Conservation (phyloP, 2,797 vertebrate species). For the Geotrypetes seraphini region DNA sequence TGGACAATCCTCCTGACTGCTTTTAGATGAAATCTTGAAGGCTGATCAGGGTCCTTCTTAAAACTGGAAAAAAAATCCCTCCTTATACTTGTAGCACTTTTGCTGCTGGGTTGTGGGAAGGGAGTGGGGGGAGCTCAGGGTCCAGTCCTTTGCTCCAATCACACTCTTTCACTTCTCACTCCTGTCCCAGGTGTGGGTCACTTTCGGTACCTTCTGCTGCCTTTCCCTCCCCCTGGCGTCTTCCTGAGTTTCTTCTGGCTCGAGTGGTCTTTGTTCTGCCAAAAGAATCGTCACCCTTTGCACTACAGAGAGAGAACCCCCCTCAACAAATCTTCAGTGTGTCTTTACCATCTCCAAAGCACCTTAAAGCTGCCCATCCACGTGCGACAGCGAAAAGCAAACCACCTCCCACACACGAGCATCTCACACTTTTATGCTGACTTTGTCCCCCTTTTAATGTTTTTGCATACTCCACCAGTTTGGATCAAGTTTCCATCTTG, state of each 20-base stretch:
- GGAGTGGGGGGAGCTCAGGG: slow-evolving; percentile 15
- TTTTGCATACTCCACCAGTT: slow-evolving; percentile 48
- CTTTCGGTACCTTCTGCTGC: too few relatives aligned
- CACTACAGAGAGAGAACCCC: too few relatives aligned
- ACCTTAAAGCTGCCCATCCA: slow-evolving; percentile 15
- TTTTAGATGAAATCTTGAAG: slow-evolving; percentile 92
- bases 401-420: slow-evolving; percentile 14
- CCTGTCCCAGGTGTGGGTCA: too few relatives aligned
- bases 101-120: too few relatives aligned
- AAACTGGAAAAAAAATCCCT: slow-evolving; percentile 51
- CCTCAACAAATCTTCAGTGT: too few relatives aligned
- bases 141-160: too few relatives aligned
- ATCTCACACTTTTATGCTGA: slow-evolving; percentile 51
- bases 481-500: slow-evolving; percentile 50
- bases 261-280: too few relatives aligned
- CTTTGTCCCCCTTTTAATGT: slow-evolving; percentile 40
- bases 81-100: too few relatives aligned
- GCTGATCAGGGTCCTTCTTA: slow-evolving; percentile 50
- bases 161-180: too few relatives aligned
- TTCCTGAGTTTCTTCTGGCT: too few relatives aligned
- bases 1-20: slow-evolving; percentile 83
- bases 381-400: slow-evolving; percentile 14
- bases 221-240: too few relatives aligned
- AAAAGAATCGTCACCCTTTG: neutral
- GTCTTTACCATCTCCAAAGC: slow-evolving; percentile 14